Evolutionary conservation across 2,888 invertebrate genomes (phyloP), one percentile per base, ranked within the genome.

Genomic region (Cataglyphis cursor): DNA sequence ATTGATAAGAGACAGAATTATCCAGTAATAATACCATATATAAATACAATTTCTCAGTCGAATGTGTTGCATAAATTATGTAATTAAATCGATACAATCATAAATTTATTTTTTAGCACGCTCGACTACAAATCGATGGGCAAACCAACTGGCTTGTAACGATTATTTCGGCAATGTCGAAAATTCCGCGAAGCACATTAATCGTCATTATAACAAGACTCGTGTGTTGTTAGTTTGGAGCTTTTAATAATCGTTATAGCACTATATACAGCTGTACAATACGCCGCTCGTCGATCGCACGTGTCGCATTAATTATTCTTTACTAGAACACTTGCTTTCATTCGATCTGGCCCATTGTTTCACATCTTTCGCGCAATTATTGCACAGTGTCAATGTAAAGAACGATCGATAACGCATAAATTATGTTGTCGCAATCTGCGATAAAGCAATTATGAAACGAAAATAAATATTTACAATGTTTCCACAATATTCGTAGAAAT

Each of bases 261-360:
- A 10, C 18, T 35, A 18, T 35, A n/a, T 38, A 8, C 21, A 15
- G 41, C 15, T 28, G 38, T 57, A 57, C 68, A 80, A 44, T 70
- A 57, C 78, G 70, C 78, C 31, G 59, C 44, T 44, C 12, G 72
- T 72, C 72, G 59, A 80, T 68, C 18, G 78, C 44, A 57, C 31
- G 18, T n/a, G 59, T 21, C 72, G 59, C 72, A 59, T 80, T 80
- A 80, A 80, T 80, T 80, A 80, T 80, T 80, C 78, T 80, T 72
- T 72, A 51, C n/a, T 8, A 72, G 59, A 72, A 24, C 59, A 72
- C 41, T 72, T 44, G 72, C 59, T 35, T 70, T 72, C 18, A 59
- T 80, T 41, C 64, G 44, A 72, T 44, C 18, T n/a, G 41, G 12
- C 9, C 35, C 31, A 80, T 80, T 80, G 78, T 80, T 72, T 72